Conservation (phyloP, 1,140 invertebrate species). For the Hylaeus anthracinus region DNA sequence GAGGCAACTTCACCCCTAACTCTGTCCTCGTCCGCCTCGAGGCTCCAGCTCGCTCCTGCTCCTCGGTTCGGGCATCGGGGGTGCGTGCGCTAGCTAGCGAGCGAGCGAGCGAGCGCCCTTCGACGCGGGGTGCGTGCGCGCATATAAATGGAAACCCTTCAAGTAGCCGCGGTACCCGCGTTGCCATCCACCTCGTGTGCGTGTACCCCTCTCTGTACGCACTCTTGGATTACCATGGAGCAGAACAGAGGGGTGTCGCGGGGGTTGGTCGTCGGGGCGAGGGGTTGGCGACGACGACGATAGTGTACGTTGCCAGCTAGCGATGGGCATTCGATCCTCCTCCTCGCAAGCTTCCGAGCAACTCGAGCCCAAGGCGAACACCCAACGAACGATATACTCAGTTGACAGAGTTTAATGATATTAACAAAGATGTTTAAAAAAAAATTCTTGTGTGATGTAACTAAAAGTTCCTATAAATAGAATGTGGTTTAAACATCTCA, state of each 20-base stretch:
- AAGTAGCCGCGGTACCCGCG: conserved; percentile 69
- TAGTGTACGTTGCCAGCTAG: conserved; percentile 23
- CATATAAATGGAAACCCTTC: conserved; percentile 76
- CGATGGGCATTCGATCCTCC: neutral
- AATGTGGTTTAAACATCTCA: no score
- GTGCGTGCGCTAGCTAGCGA: conserved; percentile 34
- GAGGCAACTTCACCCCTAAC: conserved; percentile 50
- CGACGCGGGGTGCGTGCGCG: conserved; percentile 65
- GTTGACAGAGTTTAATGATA: no score
- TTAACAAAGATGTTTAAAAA: no score
- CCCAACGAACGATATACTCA: no score
- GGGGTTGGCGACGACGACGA: conserved; percentile 12
- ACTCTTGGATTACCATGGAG: conserved; percentile 70
- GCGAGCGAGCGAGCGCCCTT: conserved; percentile 34
- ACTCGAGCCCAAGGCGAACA: neutral
- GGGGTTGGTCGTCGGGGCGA: neutral
- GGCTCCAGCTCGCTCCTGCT: neutral
- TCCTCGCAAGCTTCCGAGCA: neutral
- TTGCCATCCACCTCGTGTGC: conserved; percentile 65
- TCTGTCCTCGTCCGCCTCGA: conserved; percentile 6
- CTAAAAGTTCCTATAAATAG: no score
- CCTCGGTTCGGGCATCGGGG: conserved; percentile 41
- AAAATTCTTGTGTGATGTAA: no score
- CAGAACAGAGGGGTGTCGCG: conserved; percentile 10
- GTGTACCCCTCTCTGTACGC: conserved; percentile 54